A percentile compares a stretch with the other conserved stretches of the same genome.
phyloP scores from a whole-genome alignment of 2,113 vertebrate genomes.

The Channa argus region DNA sequence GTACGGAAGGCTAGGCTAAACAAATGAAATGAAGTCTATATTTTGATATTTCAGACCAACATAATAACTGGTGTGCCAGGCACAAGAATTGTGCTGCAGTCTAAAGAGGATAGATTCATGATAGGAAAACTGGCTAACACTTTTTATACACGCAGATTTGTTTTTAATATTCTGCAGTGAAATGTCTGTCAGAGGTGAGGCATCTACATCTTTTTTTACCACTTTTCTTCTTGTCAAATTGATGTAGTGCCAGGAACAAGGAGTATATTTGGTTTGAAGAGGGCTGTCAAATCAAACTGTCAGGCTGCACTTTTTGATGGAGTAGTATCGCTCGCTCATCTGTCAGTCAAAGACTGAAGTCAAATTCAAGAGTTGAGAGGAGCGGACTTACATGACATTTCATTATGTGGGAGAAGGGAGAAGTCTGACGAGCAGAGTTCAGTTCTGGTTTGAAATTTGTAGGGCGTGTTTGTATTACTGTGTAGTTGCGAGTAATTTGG shows the following conservation, averaged over 20 bases:
- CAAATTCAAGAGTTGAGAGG: constrained; percentile 69
- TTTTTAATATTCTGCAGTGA: constrained; percentile 28
- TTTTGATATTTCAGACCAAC: constrained; percentile 1
- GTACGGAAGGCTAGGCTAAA: too few relatives aligned
- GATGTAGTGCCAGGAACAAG: constrained; percentile 78
- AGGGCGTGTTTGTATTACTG: constrained; percentile 45
- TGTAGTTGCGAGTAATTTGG: not conserved
- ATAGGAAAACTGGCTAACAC: not conserved
- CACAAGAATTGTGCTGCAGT: not conserved
- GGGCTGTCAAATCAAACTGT: constrained; percentile 80
- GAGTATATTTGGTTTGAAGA: constrained; percentile 80
- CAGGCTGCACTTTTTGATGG: constrained; percentile 80
- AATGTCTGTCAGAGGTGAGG: constrained; percentile 28
- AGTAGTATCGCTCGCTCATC: constrained; percentile 72
- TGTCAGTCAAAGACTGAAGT: constrained; percentile 80
- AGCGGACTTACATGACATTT: constrained; percentile 70
- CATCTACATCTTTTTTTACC: constrained; percentile 40
- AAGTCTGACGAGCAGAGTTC: constrained; percentile 35
- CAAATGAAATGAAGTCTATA: not conserved
- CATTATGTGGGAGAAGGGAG: constrained; percentile 46
- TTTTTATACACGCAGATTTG: not conserved
- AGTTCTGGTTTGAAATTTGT: constrained; percentile 41
- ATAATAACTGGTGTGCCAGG: not conserved
- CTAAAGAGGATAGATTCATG: constrained; percentile 6
- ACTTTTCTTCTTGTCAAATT: constrained; percentile 74